Evolutionary conservation across 1,140 invertebrate species (phyloP), one percentile per base, ranked within the genome.

Genomic region (Prorops nasuta): DNA sequence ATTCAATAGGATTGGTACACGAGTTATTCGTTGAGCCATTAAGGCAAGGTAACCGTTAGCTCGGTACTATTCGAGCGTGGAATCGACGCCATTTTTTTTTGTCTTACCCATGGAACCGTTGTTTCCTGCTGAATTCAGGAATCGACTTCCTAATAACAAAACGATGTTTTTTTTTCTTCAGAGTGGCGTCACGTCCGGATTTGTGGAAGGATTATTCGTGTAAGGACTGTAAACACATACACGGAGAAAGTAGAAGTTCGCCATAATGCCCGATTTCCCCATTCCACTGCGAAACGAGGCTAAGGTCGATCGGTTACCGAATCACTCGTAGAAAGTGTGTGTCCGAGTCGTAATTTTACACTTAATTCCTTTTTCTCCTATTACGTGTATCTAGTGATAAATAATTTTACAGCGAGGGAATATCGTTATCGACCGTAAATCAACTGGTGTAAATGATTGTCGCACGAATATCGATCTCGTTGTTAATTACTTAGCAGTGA

Each of bases 281-380:
- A 31, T 59, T 56, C 31, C 32, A n/a, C 0, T 3, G 22, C 2
- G 44, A 55, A 56, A 51, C 10, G 52, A 59, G 45, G 45, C 41
- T 58, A 58, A 60, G 56, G 56, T 55, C 41, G 28, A 46, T 58
- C 44, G 28, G 28, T 46, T 50, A 50, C 50, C 44, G 44, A 55
- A 59, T 51, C 50, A 44, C 40, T 39, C 16, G 6, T 15, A 14
- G 36, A 39, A 22, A 48, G 41, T 10, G 24, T 10, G 24, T 6
- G 24, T 6, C 24, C 24, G 24, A 10, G 10, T 28, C 24, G 24
- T n/a, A n/a, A 10, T 28, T 28, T 10, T 28, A 28, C 24, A n/a
- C n/a, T n/a, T 10, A 10, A 28, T 28, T 28, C 10, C 24, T 6
- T 28, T 10, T 10, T 4, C 4, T 28, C 24, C 24, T 10, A 10